These are phyloP conservation scores for Limnephilus auricula DNA, from an alignment of 2,888 invertebrate species.

Conservation along the genomic window DNA sequence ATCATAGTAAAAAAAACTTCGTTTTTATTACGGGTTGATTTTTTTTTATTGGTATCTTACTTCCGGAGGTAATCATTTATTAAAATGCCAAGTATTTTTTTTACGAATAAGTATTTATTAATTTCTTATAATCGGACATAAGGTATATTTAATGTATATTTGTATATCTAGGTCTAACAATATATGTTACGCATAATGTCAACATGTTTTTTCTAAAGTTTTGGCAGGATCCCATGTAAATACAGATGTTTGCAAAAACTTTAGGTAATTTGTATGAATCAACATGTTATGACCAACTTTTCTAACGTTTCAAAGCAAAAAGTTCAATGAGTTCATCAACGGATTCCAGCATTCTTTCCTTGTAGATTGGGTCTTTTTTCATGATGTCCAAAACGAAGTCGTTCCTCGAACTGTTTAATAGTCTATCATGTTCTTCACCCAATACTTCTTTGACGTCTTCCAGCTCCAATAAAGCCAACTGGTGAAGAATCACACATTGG, in stretches of 20 bases:
- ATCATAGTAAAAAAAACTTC: no score
- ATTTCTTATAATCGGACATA: not conserved
- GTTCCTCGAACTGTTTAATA: slow-evolving; percentile 71
- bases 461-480: slow-evolving; percentile 50
- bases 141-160: no score
- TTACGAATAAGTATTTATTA: not conserved
- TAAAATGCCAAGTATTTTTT: not conserved
- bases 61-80: not conserved
- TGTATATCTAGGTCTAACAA: not conserved
- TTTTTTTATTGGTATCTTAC: no score
- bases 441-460: slow-evolving; percentile 68
- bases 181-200: not conserved
- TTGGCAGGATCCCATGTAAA: not conserved
- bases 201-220: not conserved
- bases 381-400: slow-evolving; percentile 71
- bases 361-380: slow-evolving; percentile 69
- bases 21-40: no score
- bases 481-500: slow-evolving; percentile 49
- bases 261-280: not conserved
- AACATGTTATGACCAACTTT: not conserved
- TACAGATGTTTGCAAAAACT: not conserved
- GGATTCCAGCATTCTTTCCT: slow-evolving; percentile 48
- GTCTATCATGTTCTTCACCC: slow-evolving; percentile 70
- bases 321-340: slow-evolving; percentile 59
- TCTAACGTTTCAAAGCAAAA: slow-evolving; percentile 33